Evolutionary conservation across 2,797 vertebrate genomes (phyloP).

Genomic region (Agapornis canus): DNA sequence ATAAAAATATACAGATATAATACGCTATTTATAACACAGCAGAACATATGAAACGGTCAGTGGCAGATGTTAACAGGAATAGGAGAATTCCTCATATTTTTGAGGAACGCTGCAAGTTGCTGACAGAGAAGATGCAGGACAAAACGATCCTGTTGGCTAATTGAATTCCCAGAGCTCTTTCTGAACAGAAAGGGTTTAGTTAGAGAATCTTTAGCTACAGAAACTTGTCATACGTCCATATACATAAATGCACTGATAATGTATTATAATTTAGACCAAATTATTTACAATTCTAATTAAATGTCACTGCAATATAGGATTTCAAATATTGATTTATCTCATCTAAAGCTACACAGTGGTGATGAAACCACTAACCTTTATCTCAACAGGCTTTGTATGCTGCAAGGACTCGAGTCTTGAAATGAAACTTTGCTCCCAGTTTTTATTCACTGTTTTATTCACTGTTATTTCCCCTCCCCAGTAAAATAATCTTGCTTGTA

Average conservation of each 20-base stretch:
- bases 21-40: not conserved
- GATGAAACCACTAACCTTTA: not conserved
- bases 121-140: constrained; percentile 30
- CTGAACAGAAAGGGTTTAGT: not conserved
- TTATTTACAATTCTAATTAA: constrained; percentile 29
- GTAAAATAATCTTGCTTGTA: not conserved
- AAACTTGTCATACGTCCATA: not conserved
- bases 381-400: not conserved
- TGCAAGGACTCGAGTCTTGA: not conserved
- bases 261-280: not conserved
- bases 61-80: constrained; percentile 26
- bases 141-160: not conserved
- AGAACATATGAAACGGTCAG: not conserved
- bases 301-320: not conserved
- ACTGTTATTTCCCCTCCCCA: not conserved
- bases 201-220: not conserved
- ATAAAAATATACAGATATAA: not conserved
- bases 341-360: not conserved
- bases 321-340: not conserved
- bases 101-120: not conserved
- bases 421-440: not conserved
- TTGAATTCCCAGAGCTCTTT: constrained; percentile 27
- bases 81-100: not conserved
- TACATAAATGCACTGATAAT: not conserved
- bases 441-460: not conserved